Conservation (phyloP, 64 coral and sea anemone species). For the Cladopsammia gracilis region DNA sequence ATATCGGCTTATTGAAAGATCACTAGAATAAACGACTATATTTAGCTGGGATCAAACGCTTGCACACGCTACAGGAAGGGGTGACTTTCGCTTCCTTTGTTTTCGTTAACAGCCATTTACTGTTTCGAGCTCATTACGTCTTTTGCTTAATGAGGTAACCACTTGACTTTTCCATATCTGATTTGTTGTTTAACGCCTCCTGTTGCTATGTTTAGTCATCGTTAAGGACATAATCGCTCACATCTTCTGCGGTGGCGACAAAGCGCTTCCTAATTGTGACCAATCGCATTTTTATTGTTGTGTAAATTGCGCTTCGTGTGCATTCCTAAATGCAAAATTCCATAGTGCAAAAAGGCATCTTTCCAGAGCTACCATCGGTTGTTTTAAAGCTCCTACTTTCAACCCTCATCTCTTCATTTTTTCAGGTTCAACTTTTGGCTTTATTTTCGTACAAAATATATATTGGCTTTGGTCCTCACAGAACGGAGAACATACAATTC, state of each 20-base stretch:
- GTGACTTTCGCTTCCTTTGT: conserved; percentile 1
- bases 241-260: neutral
- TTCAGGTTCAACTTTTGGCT: neutral
- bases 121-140: neutral
- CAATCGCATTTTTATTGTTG: neutral
- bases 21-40: conserved; percentile 26
- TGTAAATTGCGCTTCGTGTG: neutral
- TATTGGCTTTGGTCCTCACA: neutral
- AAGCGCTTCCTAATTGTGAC: neutral
- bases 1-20: neutral
- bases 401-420: neutral
- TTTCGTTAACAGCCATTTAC: neutral
- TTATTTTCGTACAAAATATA: neutral
- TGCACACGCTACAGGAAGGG: neutral
- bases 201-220: conserved; percentile 60
- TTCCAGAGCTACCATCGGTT: neutral
- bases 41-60: conserved; percentile 7
- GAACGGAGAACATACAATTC: neutral
- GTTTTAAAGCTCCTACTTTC: neutral
- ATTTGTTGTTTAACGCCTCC: neutral
- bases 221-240: conserved; percentile 25
- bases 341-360: neutral
- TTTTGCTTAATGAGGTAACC: conserved; percentile 5
- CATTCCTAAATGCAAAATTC: conserved; percentile 12
- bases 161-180: conserved; percentile 4